Conservation (phyloP, 2,113 vertebrate genomes). For the Podilymbus podiceps region DNA sequence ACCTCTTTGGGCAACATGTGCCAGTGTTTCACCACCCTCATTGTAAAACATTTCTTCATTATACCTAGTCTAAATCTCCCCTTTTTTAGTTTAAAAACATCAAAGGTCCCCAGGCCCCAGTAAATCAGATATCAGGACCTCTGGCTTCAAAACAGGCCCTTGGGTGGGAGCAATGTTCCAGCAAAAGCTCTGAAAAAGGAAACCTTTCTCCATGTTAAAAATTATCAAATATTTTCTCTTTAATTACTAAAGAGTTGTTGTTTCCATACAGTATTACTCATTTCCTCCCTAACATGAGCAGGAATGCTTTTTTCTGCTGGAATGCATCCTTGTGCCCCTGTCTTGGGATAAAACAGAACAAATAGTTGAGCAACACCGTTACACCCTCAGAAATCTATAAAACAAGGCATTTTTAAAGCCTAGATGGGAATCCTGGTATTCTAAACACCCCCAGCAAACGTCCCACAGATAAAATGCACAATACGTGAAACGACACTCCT, state of each 20-base stretch:
- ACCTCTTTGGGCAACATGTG: too few species aligned
- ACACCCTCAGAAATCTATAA: background rate
- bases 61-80: too few species aligned
- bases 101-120: background rate
- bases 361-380: background rate
- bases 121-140: background rate
- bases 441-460: background rate
- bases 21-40: too few species aligned
- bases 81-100: too few species aligned
- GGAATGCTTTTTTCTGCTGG: background rate
- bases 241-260: background rate
- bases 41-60: too few species aligned
- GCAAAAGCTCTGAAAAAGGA: background rate
- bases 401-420: background rate
- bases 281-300: background rate
- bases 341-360: background rate
- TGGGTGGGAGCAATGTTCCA: background rate
- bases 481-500: background rate
- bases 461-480: background rate
- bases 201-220: background rate
- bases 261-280: background rate
- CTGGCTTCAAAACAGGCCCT: background rate
- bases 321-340: background rate
- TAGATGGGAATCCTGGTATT: background rate
- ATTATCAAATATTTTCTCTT: background rate